Conservation (phyloP, 2,888 invertebrate species). For the Aleiodes leptofemur region DNA sequence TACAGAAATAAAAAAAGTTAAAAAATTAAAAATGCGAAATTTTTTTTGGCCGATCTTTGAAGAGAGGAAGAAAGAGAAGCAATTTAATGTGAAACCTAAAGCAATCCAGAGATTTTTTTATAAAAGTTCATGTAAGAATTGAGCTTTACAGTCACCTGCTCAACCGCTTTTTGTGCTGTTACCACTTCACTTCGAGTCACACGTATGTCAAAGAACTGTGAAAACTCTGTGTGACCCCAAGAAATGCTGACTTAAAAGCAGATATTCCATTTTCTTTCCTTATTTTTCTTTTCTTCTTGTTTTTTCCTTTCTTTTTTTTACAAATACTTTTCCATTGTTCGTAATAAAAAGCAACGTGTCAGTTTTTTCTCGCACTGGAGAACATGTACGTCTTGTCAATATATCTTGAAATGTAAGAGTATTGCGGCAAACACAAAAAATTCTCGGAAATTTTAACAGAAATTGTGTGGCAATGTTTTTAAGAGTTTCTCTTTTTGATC, state of each 20-base stretch:
- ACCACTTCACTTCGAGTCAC: slow-evolving; percentile 23
- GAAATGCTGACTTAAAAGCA: slow-evolving; percentile 30
- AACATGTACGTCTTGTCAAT: slow-evolving; percentile 18
- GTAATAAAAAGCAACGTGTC: slow-evolving; percentile 5
- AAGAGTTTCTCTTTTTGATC: no score
- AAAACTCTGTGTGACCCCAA: slow-evolving; percentile 39
- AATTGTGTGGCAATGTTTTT: background rate
- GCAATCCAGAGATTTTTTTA: slow-evolving; percentile 7
- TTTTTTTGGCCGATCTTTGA: no score
- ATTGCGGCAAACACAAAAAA: background rate
- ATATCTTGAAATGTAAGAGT: background rate
- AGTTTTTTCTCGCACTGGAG: background rate
- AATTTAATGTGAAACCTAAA: no score
- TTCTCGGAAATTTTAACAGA: background rate
- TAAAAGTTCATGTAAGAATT: slow-evolving; percentile 3
- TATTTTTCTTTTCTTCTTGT: slow-evolving; percentile 23
- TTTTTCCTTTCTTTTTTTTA: slow-evolving; percentile 6
- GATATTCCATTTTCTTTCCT: slow-evolving; percentile 26
- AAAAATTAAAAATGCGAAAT: no score
- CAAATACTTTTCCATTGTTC: slow-evolving; percentile 1
- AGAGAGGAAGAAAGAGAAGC: background rate
- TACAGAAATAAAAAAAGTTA: no score
- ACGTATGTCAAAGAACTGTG: slow-evolving; percentile 39
- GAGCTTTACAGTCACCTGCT: background rate
- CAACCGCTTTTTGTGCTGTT: slow-evolving; percentile 6